Evolutionary conservation across 2,797 vertebrate genomes (phyloP).

Genomic region (Cottoperca gobio): DNA sequence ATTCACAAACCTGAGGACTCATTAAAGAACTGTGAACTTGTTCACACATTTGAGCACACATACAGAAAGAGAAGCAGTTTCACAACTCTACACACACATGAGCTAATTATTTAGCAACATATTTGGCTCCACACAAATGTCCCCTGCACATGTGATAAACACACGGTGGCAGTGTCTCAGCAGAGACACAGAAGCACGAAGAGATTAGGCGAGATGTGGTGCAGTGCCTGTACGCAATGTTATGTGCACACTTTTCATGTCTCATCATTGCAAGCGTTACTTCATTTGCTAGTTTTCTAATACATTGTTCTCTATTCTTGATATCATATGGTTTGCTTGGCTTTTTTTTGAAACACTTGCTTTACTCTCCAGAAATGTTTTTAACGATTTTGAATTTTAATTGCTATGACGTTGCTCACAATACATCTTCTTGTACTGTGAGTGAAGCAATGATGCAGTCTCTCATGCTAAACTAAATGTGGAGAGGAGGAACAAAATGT

Average conservation of each 20-base stretch:
- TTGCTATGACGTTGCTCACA: background rate
- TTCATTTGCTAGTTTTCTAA: conserved; percentile 2
- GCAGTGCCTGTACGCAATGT: background rate
- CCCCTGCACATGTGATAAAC: background rate
- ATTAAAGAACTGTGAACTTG: background rate
- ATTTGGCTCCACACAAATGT: background rate
- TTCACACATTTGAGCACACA: background rate
- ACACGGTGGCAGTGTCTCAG: background rate
- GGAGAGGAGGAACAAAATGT: background rate
- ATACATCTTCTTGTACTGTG: background rate
- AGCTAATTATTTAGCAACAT: background rate
- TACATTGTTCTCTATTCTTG: background rate
- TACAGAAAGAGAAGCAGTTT: background rate
- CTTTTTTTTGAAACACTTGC: background rate
- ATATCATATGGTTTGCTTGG: background rate
- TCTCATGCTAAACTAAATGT: conserved; percentile 10
- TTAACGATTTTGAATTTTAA: background rate
- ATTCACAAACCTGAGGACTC: background rate
- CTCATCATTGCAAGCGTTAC: background rate
- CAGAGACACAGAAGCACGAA: background rate
- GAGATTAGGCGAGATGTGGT: background rate
- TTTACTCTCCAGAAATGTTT: conserved; percentile 1
- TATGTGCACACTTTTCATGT: background rate
- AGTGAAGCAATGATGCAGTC: background rate
- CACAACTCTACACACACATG: background rate